These are phyloP conservation scores for Ochropleura plecta DNA, from an alignment of 2,888 invertebrate species.

Conservation along the genomic window DNA sequence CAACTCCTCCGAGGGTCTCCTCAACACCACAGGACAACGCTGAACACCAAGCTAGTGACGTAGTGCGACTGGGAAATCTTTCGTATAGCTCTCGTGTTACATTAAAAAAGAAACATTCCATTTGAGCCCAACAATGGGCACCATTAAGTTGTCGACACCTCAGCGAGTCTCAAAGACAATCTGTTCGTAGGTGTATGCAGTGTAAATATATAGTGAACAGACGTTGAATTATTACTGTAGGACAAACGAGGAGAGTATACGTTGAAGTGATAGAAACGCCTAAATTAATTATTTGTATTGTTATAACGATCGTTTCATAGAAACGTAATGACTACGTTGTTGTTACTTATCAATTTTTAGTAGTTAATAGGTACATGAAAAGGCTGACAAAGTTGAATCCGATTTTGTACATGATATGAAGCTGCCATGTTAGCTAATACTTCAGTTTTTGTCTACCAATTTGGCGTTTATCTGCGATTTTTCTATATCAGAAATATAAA, in stretches of 20 bases:
- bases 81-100: slow-evolving; percentile 51
- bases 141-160: slow-evolving; percentile 65
- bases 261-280: slow-evolving; percentile 89
- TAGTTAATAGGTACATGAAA: slow-evolving; percentile 88
- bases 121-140: slow-evolving; percentile 65
- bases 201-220: slow-evolving; percentile 79
- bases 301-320: slow-evolving; percentile 88
- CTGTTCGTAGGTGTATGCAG: slow-evolving; percentile 70
- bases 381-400: slow-evolving; percentile 88
- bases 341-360: slow-evolving; percentile 88
- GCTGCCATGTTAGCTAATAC: slow-evolving; percentile 76
- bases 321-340: slow-evolving; percentile 86
- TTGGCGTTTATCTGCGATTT: slow-evolving; percentile 62
- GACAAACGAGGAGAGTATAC: slow-evolving; percentile 85
- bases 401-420: slow-evolving; percentile 80
- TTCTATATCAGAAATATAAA: slow-evolving; percentile 67
- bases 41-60: slow-evolving; percentile 69
- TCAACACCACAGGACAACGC: slow-evolving; percentile 75
- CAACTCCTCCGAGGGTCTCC: slow-evolving; percentile 85
- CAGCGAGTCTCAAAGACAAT: slow-evolving; percentile 85
- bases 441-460: slow-evolving; percentile 67
- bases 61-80: slow-evolving; percentile 56
- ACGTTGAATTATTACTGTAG: slow-evolving; percentile 67
- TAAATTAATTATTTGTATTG: slow-evolving; percentile 86
- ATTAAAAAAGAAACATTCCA: slow-evolving; percentile 74